Conservation (phyloP, 2,888 invertebrate genomes). For the Oscheius onirici region DNA sequence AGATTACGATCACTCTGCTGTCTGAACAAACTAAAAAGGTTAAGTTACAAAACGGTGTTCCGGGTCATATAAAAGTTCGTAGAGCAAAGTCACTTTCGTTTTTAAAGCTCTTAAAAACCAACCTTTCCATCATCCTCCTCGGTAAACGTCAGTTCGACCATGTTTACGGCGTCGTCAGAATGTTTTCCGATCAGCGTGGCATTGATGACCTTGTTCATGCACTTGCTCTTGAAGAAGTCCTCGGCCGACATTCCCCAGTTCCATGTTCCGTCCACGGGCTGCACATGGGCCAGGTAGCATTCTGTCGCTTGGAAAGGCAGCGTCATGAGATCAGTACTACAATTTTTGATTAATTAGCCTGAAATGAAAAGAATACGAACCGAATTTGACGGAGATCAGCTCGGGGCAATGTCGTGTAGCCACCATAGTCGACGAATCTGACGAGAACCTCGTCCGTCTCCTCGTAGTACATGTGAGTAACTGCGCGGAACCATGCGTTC, state of each 20-base stretch:
- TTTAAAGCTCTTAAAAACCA: background rate
- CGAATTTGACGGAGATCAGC: conserved; percentile 85
- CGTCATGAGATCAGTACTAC: conserved; percentile 86
- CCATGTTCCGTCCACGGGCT: conserved; percentile 79
- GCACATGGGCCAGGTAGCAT: conserved; percentile 88
- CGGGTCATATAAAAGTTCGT: no score
- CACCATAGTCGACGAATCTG: conserved; percentile 93
- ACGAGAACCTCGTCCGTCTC: conserved; percentile 80
- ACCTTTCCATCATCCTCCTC: conserved; percentile 41
- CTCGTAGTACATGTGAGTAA: conserved; percentile 80
- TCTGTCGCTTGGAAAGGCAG: conserved; percentile 97
- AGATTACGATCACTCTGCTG: no score
- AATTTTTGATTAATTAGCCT: conserved; percentile 30
- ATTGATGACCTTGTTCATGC: conserved; percentile 61
- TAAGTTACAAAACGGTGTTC: no score
- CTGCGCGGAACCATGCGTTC: conserved; percentile 88
- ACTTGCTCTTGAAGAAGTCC: conserved; percentile 57
- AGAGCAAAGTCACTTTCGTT: no score
- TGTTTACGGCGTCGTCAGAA: conserved; percentile 63
- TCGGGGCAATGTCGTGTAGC: conserved; percentile 84
- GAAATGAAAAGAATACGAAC: conserved; percentile 7
- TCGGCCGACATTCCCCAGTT: conserved; percentile 64
- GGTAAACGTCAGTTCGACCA: conserved; percentile 61
- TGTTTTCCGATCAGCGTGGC: conserved; percentile 64
- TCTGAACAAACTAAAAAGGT: no score